Evolutionary conservation across 2,113 vertebrate genomes (phyloP), one percentile per base, ranked within the genome.

Genomic region (Ciconia boyciana): DNA sequence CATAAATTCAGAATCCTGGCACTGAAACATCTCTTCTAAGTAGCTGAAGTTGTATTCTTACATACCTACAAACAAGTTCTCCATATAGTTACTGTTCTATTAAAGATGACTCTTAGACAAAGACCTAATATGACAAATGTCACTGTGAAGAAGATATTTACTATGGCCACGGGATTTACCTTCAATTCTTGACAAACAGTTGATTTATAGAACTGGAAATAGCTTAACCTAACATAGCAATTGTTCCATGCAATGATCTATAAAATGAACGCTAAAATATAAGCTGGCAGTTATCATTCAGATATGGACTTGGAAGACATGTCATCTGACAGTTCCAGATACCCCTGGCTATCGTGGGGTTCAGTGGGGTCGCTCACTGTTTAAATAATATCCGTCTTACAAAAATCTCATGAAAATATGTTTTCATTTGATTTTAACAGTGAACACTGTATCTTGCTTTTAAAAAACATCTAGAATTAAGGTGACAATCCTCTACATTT

Each of bases 211-310:
- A 76, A 39, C 28, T 72, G 57, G 65, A 79, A 94, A 68, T 1
- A 43, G 82, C 32, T 92, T 76, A 48, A 11, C 18, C 22, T 34
- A 34, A 29, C 13, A 43, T 0, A 76, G n/a, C 36, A 54, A 25
- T 28, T 32, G 31, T 75, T 87, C 78, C 29, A 64, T 39, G 25
- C 25, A 82, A 49, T 13, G 8, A 43, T 79, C 46, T 70, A 36
- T 52, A 54, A 83, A 66, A 49, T 2, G 3, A 34, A 36, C 51
- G 65, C 34, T 62, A 57, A 81, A 78, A 89, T 58, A 26, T 25
- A 90, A 95, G 10, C 41, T 87, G 82, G 61, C 85, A 95, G 85
- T n/a, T 92, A 82, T 72, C 88, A 76, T 17, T 96, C 75, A 60
- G 32, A 72, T 16, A 13, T 2, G 13, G 32, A 22, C 13, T 60